Evolutionary conservation across 2,797 vertebrate species (phyloP).

Genomic region (Phyllotis vaccarum): DNA sequence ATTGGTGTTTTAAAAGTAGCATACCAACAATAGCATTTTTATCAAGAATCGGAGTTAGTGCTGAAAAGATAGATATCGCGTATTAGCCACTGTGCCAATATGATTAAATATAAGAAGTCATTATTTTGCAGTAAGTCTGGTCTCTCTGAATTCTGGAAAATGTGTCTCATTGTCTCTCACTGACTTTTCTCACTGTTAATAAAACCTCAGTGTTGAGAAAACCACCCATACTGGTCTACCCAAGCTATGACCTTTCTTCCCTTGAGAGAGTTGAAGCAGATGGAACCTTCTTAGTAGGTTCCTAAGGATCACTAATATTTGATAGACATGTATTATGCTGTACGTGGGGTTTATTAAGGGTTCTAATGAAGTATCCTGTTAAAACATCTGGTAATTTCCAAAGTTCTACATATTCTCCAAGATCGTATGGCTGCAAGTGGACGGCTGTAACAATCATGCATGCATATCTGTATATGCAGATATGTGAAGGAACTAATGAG

Average conservation of each 20-base stretch:
- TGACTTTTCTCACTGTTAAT: not conserved
- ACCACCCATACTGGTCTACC: not conserved
- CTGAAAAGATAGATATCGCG: not conserved
- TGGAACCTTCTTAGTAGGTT: not conserved
- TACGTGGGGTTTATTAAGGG: not conserved
- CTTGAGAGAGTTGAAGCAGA: not conserved
- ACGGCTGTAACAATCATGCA: not conserved
- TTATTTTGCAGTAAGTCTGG: not conserved
- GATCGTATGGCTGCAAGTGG: not conserved
- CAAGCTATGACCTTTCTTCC: not conserved
- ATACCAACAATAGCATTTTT: not conserved
- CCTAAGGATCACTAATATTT: not conserved
- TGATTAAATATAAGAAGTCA: slow-evolving; percentile 25
- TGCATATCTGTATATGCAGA: not conserved
- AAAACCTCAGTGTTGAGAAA: not conserved
- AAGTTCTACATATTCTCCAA: not conserved
- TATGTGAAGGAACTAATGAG: not conserved
- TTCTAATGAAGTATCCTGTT: slow-evolving; percentile 29
- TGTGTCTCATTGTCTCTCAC: not conserved
- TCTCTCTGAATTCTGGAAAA: not conserved
- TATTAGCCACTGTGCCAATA: not conserved
- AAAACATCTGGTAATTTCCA: not conserved
- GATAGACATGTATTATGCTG: not conserved
- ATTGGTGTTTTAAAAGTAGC: slow-evolving; percentile 6
- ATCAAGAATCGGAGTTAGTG: not conserved